Conservation (phyloP, 2,113 vertebrate species). For the Sander vitreus region DNA sequence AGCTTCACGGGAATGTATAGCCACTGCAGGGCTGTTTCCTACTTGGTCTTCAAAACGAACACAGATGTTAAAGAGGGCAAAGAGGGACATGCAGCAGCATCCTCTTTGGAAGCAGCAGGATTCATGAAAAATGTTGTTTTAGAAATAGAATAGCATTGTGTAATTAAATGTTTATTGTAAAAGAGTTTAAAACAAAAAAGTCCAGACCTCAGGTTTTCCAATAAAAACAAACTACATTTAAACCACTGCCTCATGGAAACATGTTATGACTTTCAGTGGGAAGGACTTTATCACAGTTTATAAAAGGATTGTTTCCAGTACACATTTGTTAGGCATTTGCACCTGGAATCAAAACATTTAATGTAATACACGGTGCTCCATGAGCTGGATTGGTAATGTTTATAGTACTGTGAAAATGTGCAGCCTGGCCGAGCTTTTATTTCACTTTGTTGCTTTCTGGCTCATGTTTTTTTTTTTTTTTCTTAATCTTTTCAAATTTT, state of each 20-base stretch:
- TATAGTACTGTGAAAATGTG: not conserved
- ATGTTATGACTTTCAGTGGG: not conserved
- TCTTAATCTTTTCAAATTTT: not conserved
- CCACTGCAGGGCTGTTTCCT: not conserved
- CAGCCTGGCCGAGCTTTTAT: not conserved
- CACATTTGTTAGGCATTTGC: slow-evolving; percentile 8
- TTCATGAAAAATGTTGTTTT: not conserved
- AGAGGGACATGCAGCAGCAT: not conserved
- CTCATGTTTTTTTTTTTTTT: not conserved
- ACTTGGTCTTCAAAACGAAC: slow-evolving; percentile 12
- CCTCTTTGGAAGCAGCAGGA: not conserved
- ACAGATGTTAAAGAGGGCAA: not conserved
- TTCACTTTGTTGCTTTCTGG: not conserved
- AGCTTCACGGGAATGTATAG: not conserved
- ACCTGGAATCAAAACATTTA: slow-evolving; percentile 18
- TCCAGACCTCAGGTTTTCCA: slow-evolving; percentile 21
- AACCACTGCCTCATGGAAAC: slow-evolving; percentile 29
- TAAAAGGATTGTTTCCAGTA: slow-evolving; percentile 5
- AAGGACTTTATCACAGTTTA: slow-evolving; percentile 8
- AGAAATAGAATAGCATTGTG: not conserved
- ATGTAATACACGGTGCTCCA: too few species aligned
- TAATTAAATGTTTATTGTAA: slow-evolving; percentile 8
- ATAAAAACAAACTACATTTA: slow-evolving; percentile 21
- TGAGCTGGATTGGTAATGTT: not conserved
- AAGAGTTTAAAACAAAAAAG: slow-evolving; percentile 1